Percentiles rank a stretch among this genome's conserved stretches.
phyloP scores from a whole-genome alignment of 1,140 invertebrate genomes.

The Hestina assimilis region DNA sequence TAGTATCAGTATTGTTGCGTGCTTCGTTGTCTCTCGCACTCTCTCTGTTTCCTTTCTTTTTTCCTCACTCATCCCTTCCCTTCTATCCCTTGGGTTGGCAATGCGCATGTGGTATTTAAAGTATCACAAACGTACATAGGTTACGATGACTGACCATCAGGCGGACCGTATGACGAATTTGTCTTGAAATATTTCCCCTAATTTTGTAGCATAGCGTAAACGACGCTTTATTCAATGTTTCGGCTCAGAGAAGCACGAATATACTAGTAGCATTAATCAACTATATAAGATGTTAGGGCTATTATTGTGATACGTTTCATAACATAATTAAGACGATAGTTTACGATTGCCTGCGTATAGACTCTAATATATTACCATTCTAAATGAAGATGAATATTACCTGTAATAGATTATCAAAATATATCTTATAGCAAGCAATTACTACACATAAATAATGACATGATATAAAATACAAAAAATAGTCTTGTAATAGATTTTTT shows the following conservation, averaged over 20 bases:
- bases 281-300: slow-evolving; percentile 9
- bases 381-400: background rate
- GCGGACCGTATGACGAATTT: background rate
- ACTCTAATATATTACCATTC: background rate
- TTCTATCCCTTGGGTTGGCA: no score
- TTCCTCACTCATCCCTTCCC: no score
- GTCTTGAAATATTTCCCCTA: background rate
- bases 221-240: background rate
- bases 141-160: background rate
- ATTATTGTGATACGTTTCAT: slow-evolving; percentile 13
- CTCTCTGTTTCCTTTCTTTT: no score
- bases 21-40: no score
- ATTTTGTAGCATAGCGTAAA: background rate
- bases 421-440: no score
- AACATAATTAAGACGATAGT: slow-evolving; percentile 14
- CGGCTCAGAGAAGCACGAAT: background rate
- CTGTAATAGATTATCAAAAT: background rate
- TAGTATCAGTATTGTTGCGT: no score
- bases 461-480: background rate
- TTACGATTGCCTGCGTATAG: background rate
- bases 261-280: slow-evolving; percentile 13
- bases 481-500: background rate
- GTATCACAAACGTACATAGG: no score
- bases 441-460: no score
- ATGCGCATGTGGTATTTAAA: no score